Base-by-base conservation (phyloP, 2,113 vertebrate species). In the Dasypus novemcinctus region DNA sequence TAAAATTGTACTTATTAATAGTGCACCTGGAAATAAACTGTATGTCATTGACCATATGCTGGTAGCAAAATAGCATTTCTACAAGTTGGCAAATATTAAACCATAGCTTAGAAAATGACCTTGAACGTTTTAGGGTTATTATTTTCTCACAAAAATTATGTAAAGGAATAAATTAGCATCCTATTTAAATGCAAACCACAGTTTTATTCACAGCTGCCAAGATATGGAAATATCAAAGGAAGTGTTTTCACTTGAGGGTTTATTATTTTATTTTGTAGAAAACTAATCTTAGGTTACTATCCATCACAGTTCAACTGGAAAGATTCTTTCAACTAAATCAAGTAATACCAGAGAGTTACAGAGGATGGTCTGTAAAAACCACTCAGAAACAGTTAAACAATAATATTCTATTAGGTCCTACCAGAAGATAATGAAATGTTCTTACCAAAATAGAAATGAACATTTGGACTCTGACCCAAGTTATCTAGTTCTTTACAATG, bases 141-240 rank as follows among this genome's bases (percentile, higher is more conserved):
- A 78, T 90, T 98, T 93, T 66, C 97, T 97, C 96, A 93, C 94
- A 97, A 88, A 94, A 95, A 97, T 96, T 96, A 93, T 81, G 79
- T 95, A 96, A 97, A 96, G 25, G 64, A 93, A 52, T 97, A 96
- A 84, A 78, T 97, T 96, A 83, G 31, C 86, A 74, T 95, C 68
- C 95, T 87, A 90, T 79, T 95, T 90, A 95, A 96, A 98, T 91
- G 95, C 9, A 94, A 97, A 74, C 59, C 87, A 96, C 63, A 93
- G 71, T 96, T 94, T 74, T 59, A 96, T 31, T 61, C 93, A 94
- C 31, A 97, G 54, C 76, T 95, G 63, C 84, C 90, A 92, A 93
- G 91, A 91, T 17, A 92, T 63, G 81, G 43, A 81, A 94, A 96
- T 94, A 78, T 36, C 81, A 93, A 96, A 46, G 71, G 64, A 93